These are phyloP conservation scores for Thalassaphorura encarpata DNA, from an alignment of 1,140 invertebrate genomes.

Conservation along the genomic window DNA sequence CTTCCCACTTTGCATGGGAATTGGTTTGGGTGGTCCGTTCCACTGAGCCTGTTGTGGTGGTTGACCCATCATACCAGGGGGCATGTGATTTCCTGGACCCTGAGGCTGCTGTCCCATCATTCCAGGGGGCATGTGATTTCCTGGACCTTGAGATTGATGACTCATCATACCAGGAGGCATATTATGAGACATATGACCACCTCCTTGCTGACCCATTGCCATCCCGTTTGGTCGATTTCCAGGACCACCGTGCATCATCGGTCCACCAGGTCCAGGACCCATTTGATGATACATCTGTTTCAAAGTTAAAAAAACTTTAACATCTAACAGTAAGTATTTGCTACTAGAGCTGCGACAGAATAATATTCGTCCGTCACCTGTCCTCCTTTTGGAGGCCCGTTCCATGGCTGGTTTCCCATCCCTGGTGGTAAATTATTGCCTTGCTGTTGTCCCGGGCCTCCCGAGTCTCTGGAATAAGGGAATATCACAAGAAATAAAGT, in stretches of 20 bases:
- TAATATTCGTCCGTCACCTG: too few relatives aligned
- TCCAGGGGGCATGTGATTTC: slow-evolving; percentile 35
- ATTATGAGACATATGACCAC: slow-evolving; percentile 9
- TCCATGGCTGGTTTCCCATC: too few relatives aligned
- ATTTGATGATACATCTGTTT: slow-evolving; percentile 17
- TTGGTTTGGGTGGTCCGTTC: slow-evolving; percentile 49
- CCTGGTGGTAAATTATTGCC: too few relatives aligned
- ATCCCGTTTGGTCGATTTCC: slow-evolving; percentile 24
- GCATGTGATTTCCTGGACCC: slow-evolving; percentile 33
- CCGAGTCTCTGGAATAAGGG: too few relatives aligned
- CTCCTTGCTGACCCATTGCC: slow-evolving; percentile 29
- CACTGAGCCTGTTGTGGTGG: too few relatives aligned
- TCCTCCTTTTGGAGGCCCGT: too few relatives aligned
- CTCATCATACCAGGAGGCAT: slow-evolving; percentile 32
- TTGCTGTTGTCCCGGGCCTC: too few relatives aligned
- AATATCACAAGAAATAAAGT: too few relatives aligned
- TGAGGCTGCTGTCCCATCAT: slow-evolving; percentile 34
- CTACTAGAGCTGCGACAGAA: too few relatives aligned
- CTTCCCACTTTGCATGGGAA: slow-evolving; percentile 81
- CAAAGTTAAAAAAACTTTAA: too few relatives aligned
- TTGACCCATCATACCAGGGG: slow-evolving; percentile 33
- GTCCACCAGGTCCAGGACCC: slow-evolving; percentile 33
- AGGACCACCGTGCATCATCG: slow-evolving; percentile 32
- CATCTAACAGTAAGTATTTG: too few relatives aligned
- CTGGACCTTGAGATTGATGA: slow-evolving; percentile 26